phyloP scores from a whole-genome alignment of 2,113 vertebrate genomes.

The Genyomyrus donnyi region DNA sequence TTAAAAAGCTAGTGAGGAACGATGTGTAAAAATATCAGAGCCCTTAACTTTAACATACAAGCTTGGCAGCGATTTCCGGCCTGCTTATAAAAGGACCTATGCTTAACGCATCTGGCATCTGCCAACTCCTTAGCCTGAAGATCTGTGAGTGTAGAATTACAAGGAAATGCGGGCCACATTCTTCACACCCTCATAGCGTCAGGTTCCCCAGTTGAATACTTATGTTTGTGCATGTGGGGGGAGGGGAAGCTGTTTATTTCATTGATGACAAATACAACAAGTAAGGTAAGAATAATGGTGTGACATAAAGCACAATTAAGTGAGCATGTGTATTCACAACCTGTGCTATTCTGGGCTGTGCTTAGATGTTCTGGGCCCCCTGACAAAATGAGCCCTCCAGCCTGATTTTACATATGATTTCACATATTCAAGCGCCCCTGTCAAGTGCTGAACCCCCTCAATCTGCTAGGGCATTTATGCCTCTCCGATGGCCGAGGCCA shows the following conservation, averaged over 20 bases:
- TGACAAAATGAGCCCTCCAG: no score
- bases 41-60: background rate
- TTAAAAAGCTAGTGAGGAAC: background rate
- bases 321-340: background rate
- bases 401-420: background rate
- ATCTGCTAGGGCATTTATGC: background rate
- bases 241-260: background rate
- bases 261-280: background rate
- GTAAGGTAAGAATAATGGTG: background rate
- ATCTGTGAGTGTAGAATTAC: background rate
- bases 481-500: background rate
- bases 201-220: background rate
- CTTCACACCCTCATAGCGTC: background rate
- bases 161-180: background rate
- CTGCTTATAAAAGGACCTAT: background rate
- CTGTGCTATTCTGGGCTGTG: background rate
- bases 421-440: background rate
- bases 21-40: background rate
- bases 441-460: background rate
- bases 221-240: background rate
- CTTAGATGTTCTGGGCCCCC: background rate
- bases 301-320: background rate
- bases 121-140: conserved; percentile 2
- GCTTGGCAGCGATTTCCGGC: background rate
- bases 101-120: background rate